A percentile compares a stretch with the other conserved stretches of the same genome.
These are phyloP conservation scores for Crotophaga sulcirostris DNA, from an alignment of 2,113 vertebrate species.

Conservation along the genomic window DNA sequence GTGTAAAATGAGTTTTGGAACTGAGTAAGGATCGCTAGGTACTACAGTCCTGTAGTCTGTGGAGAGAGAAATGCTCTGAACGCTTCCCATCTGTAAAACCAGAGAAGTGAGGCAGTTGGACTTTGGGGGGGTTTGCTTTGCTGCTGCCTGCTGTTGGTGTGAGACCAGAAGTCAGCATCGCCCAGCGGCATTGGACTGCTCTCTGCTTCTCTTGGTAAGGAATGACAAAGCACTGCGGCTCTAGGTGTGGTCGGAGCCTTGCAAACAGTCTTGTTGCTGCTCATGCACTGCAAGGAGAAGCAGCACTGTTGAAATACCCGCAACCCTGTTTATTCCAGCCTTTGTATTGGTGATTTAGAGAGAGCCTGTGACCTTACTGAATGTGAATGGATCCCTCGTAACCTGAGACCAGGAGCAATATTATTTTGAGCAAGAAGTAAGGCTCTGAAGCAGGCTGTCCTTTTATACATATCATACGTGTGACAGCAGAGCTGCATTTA, in stretches of 20 bases:
- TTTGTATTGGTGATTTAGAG: background rate
- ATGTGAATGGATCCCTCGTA: background rate
- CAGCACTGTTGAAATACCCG: background rate
- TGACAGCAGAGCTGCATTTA: constrained; percentile 66
- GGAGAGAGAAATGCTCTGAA: background rate
- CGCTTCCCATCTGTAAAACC: fast-evolving
- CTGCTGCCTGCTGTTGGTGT: background rate
- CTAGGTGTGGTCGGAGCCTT: background rate
- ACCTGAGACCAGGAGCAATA: background rate
- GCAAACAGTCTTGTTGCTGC: background rate
- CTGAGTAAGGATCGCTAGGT: fast-evolving
- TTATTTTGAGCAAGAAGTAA: constrained; percentile 38
- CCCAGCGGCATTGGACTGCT: background rate
- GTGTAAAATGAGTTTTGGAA: background rate
- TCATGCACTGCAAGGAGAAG: background rate
- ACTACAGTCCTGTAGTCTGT: fast-evolving
- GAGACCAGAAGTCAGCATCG: background rate
- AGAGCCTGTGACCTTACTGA: background rate
- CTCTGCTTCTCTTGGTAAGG: background rate
- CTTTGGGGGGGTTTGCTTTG: background rate
- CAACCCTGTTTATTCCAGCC: background rate
- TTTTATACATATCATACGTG: background rate
- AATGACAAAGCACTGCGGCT: background rate
- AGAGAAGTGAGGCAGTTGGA: background rate
- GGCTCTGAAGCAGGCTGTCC: background rate